Conservation (phyloP, 1,140 invertebrate genomes). For the Acromyrmex echinatior region DNA sequence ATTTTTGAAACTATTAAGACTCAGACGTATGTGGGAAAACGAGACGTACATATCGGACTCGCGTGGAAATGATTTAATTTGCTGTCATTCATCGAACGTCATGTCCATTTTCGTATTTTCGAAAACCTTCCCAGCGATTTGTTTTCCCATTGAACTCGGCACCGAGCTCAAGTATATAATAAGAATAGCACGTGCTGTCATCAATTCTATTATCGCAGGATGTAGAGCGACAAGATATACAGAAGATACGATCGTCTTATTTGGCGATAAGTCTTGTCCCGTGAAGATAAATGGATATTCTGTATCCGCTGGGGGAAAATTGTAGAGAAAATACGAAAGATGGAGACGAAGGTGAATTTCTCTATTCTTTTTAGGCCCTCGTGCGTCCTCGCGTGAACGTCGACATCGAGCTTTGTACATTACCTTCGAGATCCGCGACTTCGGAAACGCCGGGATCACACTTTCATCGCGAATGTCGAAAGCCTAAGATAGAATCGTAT, state of each 20-base stretch:
- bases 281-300: conserved; percentile 4
- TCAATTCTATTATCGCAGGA: background rate
- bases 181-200: background rate
- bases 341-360: conserved; percentile 29
- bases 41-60: conserved; percentile 38
- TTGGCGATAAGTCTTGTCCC: conserved; percentile 5
- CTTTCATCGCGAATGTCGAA: conserved; percentile 61
- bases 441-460: conserved; percentile 59
- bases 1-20: conserved; percentile 32
- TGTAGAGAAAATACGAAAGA: conserved; percentile 5
- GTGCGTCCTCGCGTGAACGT: conserved; percentile 72
- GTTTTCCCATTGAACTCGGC: background rate
- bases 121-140: background rate
- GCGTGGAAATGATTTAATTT: conserved; percentile 21
- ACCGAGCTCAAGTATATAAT: background rate
- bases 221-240: background rate
- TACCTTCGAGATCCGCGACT: conserved; percentile 43
- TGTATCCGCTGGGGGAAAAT: background rate
- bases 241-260: background rate
- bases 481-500: conserved; percentile 28
- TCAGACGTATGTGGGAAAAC: conserved; percentile 23
- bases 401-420: conserved; percentile 71
- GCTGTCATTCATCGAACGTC: background rate
- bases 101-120: conserved; percentile 27
- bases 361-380: conserved; percentile 71